Evolutionary conservation across 2,888 invertebrate genomes (phyloP), one percentile per base, ranked within the genome.

Genomic region (Drosophila cracens): DNA sequence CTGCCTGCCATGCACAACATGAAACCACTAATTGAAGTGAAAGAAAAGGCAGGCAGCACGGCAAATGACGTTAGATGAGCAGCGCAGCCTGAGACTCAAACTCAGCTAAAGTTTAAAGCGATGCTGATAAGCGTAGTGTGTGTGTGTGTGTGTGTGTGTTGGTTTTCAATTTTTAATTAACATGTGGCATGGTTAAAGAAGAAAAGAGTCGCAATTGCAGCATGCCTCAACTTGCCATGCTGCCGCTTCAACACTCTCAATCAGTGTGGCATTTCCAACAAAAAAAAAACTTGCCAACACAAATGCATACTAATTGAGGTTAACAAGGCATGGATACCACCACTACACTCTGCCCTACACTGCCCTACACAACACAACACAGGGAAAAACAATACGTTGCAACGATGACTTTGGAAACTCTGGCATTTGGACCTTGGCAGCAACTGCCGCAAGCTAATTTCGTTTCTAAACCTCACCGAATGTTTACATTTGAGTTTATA

Each of bases 21-120:
- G 87, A 87, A 82, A 84, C 90, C 87, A 87, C 90, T 87, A 87
- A 87, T 90, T 87, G 87, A 87, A 90, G 90, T 78, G 90, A 89
- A 90, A 89, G 87, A 90, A 90, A 77, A 82, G 80, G 71, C 82
- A 72, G 74, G 71, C 82, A 72, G 74, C 54, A 59, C 40, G 49
- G 62, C 57, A 72, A 62, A 66, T 66, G 75, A 76, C 49, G 74
- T 62, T 66, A 75, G 78, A 65, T 74, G 76, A 76, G 64, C 61
- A 64, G 62, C 34, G n/a, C 51, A 38, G 46, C 40, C 60, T 25
- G 27, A 13, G 29, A 53, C n/a, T n/a, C 16, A 16, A 34, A 53
- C 34, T 16, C 25, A 36, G 36, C 36, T 27, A 13, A 34, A 67
- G 61, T 54, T 70, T 68, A 64, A 76, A 64, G 72, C 65, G 61